Evolutionary conservation across 2,888 invertebrate genomes (phyloP).

Genomic region (Dynastes grantii): DNA sequence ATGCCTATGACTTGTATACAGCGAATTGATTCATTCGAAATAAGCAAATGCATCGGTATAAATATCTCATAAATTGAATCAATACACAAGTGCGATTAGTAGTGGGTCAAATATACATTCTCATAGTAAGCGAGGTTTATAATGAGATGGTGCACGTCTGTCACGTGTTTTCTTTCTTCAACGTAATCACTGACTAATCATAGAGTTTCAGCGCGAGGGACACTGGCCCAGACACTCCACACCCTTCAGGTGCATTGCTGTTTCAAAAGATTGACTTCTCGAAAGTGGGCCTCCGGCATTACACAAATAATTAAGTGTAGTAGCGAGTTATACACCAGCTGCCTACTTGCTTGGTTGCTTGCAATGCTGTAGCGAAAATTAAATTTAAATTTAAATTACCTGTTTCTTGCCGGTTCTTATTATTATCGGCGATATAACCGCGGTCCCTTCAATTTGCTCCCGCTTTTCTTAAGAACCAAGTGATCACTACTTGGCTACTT

Average conservation of each 20-base stretch:
- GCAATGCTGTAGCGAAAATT: conserved; percentile 51
- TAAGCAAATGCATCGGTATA: too few species aligned
- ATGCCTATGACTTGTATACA: background rate
- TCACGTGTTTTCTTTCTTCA: conserved; percentile 58
- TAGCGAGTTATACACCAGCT: conserved; percentile 42
- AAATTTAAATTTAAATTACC: conserved; percentile 54
- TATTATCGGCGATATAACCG: conserved; percentile 47
- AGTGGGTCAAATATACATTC: conserved; percentile 54
- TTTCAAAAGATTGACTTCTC: conserved; percentile 23
- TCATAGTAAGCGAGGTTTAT: conserved; percentile 60
- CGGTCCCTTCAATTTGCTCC: conserved; percentile 47
- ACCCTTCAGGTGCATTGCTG: conserved; percentile 23
- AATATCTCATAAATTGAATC: conserved; percentile 51
- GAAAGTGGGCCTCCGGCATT: conserved; percentile 44
- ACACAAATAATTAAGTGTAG: conserved; percentile 51
- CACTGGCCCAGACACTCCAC: conserved; percentile 21
- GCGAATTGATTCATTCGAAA: too few species aligned
- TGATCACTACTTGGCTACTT: conserved; percentile 16
- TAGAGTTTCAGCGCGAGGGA: conserved; percentile 44
- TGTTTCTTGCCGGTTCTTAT: conserved; percentile 48
- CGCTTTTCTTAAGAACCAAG: conserved; percentile 1
- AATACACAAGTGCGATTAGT: conserved; percentile 55
- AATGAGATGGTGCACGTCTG: conserved; percentile 66
- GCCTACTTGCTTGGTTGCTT: conserved; percentile 35
- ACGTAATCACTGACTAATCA: conserved; percentile 48